phyloP scores from a whole-genome alignment of 1,140 invertebrate species.

The Wasmannia auropunctata region DNA sequence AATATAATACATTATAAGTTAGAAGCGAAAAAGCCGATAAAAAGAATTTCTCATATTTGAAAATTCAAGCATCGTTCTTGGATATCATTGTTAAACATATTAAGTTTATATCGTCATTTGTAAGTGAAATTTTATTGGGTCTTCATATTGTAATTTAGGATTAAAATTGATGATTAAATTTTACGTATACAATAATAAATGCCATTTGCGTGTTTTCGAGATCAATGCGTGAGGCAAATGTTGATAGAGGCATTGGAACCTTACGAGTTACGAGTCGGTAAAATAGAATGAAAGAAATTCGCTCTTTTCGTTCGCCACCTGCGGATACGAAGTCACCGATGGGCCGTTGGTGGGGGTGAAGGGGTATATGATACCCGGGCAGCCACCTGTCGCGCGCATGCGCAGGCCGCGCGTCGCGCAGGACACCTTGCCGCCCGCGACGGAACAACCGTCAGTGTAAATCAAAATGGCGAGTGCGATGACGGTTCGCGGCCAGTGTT shows the following conservation, averaged over 20 bases:
- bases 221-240: background rate
- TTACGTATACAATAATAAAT: background rate
- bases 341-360: no score
- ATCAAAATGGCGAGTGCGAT: slow-evolving; percentile 74
- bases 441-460: slow-evolving; percentile 64
- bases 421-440: slow-evolving; percentile 62
- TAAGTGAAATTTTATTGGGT: background rate
- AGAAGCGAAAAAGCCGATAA: background rate
- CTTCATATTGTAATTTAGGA: background rate
- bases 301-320: background rate
- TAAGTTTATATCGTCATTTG: background rate
- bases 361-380: slow-evolving; percentile 48
- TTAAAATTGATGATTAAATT: background rate
- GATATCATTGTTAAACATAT: background rate
- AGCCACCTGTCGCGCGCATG: slow-evolving; percentile 76
- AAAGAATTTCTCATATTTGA: background rate
- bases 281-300: background rate
- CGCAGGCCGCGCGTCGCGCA: slow-evolving; percentile 32
- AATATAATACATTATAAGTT: background rate
- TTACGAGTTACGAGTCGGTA: background rate
- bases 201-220: background rate
- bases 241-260: background rate
- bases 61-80: background rate
- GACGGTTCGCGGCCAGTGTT: slow-evolving; percentile 61
- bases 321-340: background rate